Conservation (phyloP, 2,113 vertebrate genomes). For the Platichthys stellatus region DNA sequence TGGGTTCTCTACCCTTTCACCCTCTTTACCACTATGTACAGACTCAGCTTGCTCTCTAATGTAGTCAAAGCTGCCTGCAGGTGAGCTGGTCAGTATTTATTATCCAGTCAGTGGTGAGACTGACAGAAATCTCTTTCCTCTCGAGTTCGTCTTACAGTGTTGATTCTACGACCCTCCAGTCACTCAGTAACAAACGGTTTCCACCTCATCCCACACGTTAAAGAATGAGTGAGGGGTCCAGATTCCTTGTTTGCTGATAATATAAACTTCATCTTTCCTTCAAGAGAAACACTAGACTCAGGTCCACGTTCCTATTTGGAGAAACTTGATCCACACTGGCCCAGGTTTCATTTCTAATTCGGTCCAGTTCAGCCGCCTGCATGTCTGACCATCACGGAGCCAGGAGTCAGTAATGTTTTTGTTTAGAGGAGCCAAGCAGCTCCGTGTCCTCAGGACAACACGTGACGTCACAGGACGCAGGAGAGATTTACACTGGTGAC, state of each 20-base stretch:
- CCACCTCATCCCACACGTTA: too few relatives aligned
- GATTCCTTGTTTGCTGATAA: neutral
- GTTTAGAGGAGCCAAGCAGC: constrained; percentile 7
- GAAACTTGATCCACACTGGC: constrained; percentile 55
- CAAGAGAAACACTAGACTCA: constrained; percentile 38
- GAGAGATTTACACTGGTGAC: neutral
- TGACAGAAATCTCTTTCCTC: too few relatives aligned
- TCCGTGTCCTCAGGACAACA: neutral
- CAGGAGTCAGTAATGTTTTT: constrained; percentile 35
- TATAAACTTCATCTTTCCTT: constrained; percentile 33
- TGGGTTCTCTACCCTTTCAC: too few relatives aligned
- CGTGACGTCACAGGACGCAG: constrained; percentile 6
- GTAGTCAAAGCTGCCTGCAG: too few relatives aligned
- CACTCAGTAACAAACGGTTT: too few relatives aligned
- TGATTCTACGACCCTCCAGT: too few relatives aligned
- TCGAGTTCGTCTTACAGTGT: neutral
- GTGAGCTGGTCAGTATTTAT: too few relatives aligned
- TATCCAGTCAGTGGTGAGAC: too few relatives aligned
- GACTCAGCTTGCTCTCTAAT: too few relatives aligned
- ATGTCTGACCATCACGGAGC: constrained; percentile 24
- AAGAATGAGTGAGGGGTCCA: too few relatives aligned
- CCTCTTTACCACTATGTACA: too few relatives aligned
- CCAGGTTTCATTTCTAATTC: constrained; percentile 67
- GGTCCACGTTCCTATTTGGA: constrained; percentile 42
- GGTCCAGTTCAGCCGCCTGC: constrained; percentile 44